phyloP scores from a whole-genome alignment of 2,888 invertebrate genomes.

The Conistra vaccinii region DNA sequence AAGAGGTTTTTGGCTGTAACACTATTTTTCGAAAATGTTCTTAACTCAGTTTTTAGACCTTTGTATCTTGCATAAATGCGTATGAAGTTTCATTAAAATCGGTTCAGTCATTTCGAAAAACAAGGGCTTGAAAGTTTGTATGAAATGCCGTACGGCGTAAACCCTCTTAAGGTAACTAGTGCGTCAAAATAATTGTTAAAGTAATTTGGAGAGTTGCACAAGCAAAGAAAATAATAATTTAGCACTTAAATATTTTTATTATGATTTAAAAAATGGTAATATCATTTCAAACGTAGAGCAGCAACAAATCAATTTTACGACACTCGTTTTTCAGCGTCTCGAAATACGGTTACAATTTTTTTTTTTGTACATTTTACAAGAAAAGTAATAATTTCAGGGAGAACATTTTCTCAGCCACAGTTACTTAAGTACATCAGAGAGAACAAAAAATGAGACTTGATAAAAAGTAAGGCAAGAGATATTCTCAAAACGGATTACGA shows the following conservation, averaged over 20 bases:
- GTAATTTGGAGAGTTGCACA: not conserved
- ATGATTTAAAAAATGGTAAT: slow-evolving; percentile 2
- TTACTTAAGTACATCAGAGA: slow-evolving; percentile 19
- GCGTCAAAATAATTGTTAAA: not conserved
- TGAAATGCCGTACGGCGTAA: too few species aligned
- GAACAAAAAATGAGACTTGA: slow-evolving; percentile 38
- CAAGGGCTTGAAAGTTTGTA: too few species aligned
- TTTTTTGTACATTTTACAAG: slow-evolving; percentile 38
- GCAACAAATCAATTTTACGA: slow-evolving; percentile 47
- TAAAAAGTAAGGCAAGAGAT: slow-evolving; percentile 59
- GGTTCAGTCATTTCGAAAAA: too few species aligned
- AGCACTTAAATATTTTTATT: slow-evolving; percentile 16
- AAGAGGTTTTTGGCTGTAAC: too few species aligned
- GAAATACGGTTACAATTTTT: slow-evolving; percentile 40
- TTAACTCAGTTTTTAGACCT: too few species aligned
- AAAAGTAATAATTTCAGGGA: slow-evolving; percentile 30
- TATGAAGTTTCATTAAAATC: too few species aligned
- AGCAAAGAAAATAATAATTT: not conserved
- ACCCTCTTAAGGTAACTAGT: not conserved
- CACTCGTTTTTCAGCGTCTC: slow-evolving; percentile 28
- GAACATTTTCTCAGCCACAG: slow-evolving; percentile 19
- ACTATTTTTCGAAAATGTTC: too few species aligned
- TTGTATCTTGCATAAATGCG: too few species aligned
- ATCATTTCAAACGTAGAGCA: slow-evolving; percentile 17
- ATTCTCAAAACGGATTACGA: slow-evolving; percentile 71